phyloP scores from a whole-genome alignment of 2,113 vertebrate genomes.

The Phainopepla nitens region DNA sequence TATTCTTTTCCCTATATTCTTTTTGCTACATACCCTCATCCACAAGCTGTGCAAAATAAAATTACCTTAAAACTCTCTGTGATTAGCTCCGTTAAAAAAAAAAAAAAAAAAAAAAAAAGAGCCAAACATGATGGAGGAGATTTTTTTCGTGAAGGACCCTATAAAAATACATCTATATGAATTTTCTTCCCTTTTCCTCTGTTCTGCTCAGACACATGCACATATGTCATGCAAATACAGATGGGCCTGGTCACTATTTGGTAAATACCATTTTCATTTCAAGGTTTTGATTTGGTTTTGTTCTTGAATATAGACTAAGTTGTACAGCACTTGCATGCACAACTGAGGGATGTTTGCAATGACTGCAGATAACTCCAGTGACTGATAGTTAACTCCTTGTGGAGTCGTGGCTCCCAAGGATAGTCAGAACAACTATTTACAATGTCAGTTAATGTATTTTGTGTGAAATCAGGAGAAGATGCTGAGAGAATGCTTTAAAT shows the following conservation, averaged over 20 bases:
- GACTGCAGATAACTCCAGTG: neutral
- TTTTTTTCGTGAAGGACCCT: neutral
- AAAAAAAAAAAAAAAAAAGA: neutral
- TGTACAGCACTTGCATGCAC: neutral
- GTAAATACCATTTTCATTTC: neutral
- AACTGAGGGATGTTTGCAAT: neutral
- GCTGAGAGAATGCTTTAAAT: neutral
- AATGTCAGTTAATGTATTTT: neutral
- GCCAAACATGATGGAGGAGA: neutral
- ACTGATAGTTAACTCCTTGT: neutral
- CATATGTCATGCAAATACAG: neutral
- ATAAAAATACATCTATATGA: neutral
- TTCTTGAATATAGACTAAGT: neutral
- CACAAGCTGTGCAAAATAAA: neutral
- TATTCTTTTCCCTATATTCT: neutral
- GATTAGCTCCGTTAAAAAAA: neutral
- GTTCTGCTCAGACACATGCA: neutral
- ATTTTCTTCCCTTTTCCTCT: neutral
- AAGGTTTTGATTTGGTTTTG: neutral
- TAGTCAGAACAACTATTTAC: neutral
- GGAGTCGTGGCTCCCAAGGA: fast-evolving
- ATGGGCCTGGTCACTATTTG: neutral
- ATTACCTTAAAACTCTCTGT: neutral
- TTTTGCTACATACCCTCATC: neutral
- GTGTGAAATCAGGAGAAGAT: neutral